phyloP scores from a whole-genome alignment of 2,797 vertebrate genomes.

The Synaphobranchus kaupii region DNA sequence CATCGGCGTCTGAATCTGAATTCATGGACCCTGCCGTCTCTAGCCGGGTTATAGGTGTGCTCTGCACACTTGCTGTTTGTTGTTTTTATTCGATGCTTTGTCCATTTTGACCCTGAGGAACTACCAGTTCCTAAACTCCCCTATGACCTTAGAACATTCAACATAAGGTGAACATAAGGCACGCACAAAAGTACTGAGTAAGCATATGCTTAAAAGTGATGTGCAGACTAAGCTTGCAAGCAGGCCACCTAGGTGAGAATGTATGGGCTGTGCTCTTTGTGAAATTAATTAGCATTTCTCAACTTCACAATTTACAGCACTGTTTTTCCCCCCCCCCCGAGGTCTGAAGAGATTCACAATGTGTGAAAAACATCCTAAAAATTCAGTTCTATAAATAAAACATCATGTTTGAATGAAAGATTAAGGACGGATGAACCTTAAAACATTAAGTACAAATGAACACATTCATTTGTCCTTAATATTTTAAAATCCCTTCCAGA shows the following conservation, averaged over 20 bases:
- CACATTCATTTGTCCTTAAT: not conserved
- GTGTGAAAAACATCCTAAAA: not conserved
- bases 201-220: not conserved
- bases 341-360: not conserved
- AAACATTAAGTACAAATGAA: not conserved
- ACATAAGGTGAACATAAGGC: not conserved
- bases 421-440: not conserved
- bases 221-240: not conserved
- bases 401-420: not conserved
- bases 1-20: not conserved
- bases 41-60: not conserved
- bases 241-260: not conserved
- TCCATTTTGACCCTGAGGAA: not conserved
- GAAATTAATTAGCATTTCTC: constrained; percentile 4
- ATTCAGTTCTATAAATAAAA: constrained; percentile 1
- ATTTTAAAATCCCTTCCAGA: not conserved
- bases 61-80: not conserved
- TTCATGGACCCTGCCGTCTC: not conserved
- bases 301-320: not conserved
- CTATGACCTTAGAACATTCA: not conserved
- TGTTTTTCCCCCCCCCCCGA: not conserved
- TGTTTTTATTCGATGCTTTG: too few relatives aligned
- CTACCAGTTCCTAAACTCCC: not conserved
- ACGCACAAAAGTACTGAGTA: not conserved
- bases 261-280: not conserved